Evolutionary conservation across 2,888 invertebrate genomes (phyloP), one percentile per base, ranked within the genome.

Genomic region (Caenorhabditis virilis): DNA sequence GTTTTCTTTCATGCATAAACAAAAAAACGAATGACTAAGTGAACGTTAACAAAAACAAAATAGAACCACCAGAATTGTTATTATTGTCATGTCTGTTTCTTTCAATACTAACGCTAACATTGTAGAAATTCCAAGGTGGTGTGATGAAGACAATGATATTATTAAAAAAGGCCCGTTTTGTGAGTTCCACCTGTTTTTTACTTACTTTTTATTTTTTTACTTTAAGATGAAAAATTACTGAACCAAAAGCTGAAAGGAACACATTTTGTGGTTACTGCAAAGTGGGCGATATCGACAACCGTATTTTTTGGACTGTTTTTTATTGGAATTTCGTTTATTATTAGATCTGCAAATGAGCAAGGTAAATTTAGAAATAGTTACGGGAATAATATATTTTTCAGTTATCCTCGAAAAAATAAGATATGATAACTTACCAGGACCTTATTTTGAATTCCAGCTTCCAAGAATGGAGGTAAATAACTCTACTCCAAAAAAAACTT

Each of bases 251-350:
- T 63, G n/a, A 7, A 42, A 20, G 63, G 63, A 11, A 41, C 42
- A 5, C 45, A 45, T n/a, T 52, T 43, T 0, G 23, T 63, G 1
- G 46, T 48, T 1, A 47, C 49, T 4, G 30, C 20, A 18, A 27
- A 43, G 15, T 41, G 41, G 20, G 50, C 55, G 15, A 42, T 64
- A 38, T 64, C 64, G 1, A 38, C 38, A 2, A 64, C 64, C n/a
- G 39, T 51, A 1, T 54, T 58, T n/a, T 58, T 64, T 35, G 63
- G 53, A 7, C 18, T 63, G 5, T 16, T 53, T 7, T 63, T 63
- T 38, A 20, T 63, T 9, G 57, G 43, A 22, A 63, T 63, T 16
- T 53, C 63, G n/a, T 33, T 50, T 26, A 13, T 63, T 0, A 15
- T 63, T 2, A 42, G 42, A 38, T 35, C 46, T 9, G 62, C 62